phyloP scores from a whole-genome alignment of 2,888 invertebrate genomes.

The Metellina segmentata region DNA sequence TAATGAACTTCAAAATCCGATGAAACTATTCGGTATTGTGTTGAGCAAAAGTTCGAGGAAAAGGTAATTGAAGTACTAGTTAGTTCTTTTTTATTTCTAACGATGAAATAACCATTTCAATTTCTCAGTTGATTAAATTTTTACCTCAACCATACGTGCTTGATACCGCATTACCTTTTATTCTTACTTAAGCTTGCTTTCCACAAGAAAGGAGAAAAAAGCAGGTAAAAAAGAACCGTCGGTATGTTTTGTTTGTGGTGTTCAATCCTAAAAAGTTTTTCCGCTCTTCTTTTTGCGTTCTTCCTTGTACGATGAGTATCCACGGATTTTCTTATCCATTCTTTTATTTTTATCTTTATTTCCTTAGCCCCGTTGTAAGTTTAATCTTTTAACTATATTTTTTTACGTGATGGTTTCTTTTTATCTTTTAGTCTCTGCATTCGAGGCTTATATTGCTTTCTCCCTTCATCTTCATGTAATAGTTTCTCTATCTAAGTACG shows the following conservation, averaged over 20 bases:
- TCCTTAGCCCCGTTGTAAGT: slow-evolving; percentile 66
- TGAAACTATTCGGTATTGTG: not conserved
- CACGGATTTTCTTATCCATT: slow-evolving; percentile 72
- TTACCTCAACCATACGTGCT: slow-evolving; percentile 63
- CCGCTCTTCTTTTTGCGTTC: slow-evolving; percentile 4
- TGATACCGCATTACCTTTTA: slow-evolving; percentile 60
- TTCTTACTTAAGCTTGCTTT: slow-evolving; percentile 62
- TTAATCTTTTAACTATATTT: slow-evolving; percentile 75
- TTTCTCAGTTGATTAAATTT: slow-evolving; percentile 74
- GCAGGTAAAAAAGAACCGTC: slow-evolving; percentile 1
- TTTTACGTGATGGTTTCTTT: slow-evolving; percentile 27
- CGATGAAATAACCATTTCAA: slow-evolving; percentile 59
- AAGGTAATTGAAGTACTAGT: slow-evolving; percentile 22
- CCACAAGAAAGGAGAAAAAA: slow-evolving; percentile 25
- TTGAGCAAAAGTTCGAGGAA: not conserved
- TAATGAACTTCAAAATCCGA: not conserved
- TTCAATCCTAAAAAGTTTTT: slow-evolving; percentile 60
- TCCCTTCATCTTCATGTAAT: slow-evolving; percentile 52
- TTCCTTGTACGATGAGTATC: slow-evolving; percentile 30
- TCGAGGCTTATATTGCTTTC: slow-evolving; percentile 51
- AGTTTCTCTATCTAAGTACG: slow-evolving; percentile 45
- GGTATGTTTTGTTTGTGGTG: slow-evolving; percentile 57
- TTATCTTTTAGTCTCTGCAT: slow-evolving; percentile 29
- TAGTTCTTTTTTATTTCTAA: slow-evolving; percentile 50
- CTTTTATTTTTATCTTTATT: slow-evolving; percentile 50